Evolutionary conservation across 2,888 invertebrate species (phyloP).

Genomic region (Cacoxenus indagator): DNA sequence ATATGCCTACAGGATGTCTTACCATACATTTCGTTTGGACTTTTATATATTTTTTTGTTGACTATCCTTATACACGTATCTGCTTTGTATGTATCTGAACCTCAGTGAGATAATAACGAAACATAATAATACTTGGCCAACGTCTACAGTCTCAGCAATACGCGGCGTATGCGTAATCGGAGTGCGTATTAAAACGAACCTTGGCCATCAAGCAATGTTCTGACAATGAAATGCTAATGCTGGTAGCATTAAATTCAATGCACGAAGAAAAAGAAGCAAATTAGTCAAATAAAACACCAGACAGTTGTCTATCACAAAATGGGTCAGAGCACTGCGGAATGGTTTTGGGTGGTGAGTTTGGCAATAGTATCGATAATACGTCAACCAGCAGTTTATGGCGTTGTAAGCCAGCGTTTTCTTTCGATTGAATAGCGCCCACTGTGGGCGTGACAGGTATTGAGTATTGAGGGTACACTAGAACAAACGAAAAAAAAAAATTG

Average conservation of each 20-base stretch:
- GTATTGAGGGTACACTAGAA: slow-evolving; percentile 1
- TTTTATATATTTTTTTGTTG: too few species aligned
- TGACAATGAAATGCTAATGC: background rate
- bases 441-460: background rate
- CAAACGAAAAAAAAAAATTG: background rate
- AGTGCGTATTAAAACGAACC: background rate
- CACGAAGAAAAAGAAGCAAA: background rate
- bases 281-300: too few species aligned
- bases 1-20: too few species aligned
- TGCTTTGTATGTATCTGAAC: background rate
- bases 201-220: background rate
- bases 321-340: too few species aligned
- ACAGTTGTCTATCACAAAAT: too few species aligned
- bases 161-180: background rate
- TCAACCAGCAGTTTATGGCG: too few species aligned
- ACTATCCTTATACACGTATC: too few species aligned
- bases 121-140: too few species aligned
- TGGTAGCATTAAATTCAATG: background rate
- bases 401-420: too few species aligned
- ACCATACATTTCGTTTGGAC: too few species aligned
- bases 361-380: too few species aligned
- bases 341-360: too few species aligned
- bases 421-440: background rate
- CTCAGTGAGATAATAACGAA: background rate
- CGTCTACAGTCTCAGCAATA: background rate